Evolutionary conservation across 2,797 vertebrate species (phyloP), one percentile per base, ranked within the genome.

Genomic region (Melanotaenia parkinsoni): DNA sequence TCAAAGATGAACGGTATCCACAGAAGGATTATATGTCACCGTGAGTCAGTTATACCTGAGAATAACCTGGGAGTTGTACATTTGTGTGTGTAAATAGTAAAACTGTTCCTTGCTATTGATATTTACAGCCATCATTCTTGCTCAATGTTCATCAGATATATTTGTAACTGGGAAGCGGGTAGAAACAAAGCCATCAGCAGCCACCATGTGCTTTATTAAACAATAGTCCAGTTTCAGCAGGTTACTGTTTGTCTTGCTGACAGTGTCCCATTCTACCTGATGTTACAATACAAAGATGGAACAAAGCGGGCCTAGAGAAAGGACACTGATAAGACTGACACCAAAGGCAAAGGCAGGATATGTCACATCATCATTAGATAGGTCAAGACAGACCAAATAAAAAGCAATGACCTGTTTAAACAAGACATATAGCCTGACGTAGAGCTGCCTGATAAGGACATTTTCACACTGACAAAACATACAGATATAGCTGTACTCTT

Each of bases 221-320:
- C 90, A 93, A 92, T 88, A 67, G 80, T 12, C n/a, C 47, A 70
- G 79, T 85, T 84, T 88, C 74, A 86, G 84, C 86, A 82, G 87
- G 87, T 90, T 91, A 90, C 88, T 89, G 88, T 91, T 88, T 85
- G 86, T 74, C 71, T 79, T 79, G 76, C 76, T 91, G 93, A 93
- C 91, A 92, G 77, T 40, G 67, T 71, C 80, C 69, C 75, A 76
- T 85, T 86, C 75, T 75, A 83, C 69, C 81, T 85, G 70, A 66
- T 79, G 73, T 40, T 80, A 85, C 77, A 83, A 78, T 56, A 76
- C 74, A 80, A 84, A 86, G 68, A 77, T 70, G 14, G 57, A 65
- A 72, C 7, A 57, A 73, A 83, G 89, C 62, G 81, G 78, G 79
- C 72, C 86, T 63, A 66, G 75, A 84, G 72, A 81, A 78, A 76